Evolutionary conservation across 2,113 vertebrate genomes (phyloP).

Genomic region (Ophiodon elongatus): DNA sequence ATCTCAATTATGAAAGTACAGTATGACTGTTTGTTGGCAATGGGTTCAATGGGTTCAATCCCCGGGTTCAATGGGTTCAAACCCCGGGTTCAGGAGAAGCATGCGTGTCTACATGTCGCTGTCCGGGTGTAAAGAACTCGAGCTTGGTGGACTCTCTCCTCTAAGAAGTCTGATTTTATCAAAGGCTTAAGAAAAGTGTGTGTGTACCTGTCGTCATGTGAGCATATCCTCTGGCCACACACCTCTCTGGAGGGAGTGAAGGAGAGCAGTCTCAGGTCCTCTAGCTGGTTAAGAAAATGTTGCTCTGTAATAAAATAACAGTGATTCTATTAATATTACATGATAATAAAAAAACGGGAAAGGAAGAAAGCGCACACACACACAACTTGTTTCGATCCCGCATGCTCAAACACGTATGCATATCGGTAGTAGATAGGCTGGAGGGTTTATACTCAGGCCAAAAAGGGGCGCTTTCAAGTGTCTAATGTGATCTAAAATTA

Average conservation of each 20-base stretch:
- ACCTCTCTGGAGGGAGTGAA: constrained; percentile 97
- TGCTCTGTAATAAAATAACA: constrained; percentile 86
- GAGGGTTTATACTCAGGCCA: neutral
- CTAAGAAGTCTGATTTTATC: neutral
- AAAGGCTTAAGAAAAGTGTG: neutral
- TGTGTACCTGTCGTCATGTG: constrained; percentile 95
- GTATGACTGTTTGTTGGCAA: neutral
- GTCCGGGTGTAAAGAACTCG: neutral
- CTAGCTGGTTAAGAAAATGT: constrained; percentile 94
- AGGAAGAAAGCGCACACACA: neutral
- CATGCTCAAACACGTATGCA: neutral
- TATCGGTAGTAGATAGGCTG: neutral
- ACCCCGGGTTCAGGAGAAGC: neutral
- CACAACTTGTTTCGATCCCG: neutral
- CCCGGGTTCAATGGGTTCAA: neutral
- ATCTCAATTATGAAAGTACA: neutral
- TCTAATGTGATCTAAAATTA: neutral
- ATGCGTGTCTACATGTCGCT: neutral
- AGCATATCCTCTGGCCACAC: constrained; percentile 94
- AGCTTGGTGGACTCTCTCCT: neutral
- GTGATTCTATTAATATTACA: neutral
- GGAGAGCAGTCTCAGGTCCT: constrained; percentile 95
- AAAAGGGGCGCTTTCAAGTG: neutral
- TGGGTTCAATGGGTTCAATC: neutral
- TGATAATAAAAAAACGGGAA: neutral